Evolutionary conservation across 2,113 vertebrate genomes (phyloP).

Genomic region (Vulpes lagopus): DNA sequence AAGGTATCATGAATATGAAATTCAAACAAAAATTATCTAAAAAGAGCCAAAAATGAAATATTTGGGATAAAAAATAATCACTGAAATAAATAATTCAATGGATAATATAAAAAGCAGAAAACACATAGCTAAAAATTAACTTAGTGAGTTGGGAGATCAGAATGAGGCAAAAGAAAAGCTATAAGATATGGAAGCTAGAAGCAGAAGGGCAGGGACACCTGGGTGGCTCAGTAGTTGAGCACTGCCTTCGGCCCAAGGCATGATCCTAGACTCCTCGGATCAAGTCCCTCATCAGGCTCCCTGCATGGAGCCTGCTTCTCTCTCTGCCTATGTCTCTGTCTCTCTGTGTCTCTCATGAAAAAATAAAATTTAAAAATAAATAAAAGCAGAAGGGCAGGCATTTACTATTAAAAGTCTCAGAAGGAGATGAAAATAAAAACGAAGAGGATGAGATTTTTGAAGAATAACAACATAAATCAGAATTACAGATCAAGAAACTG

Average conservation of each 20-base stretch:
- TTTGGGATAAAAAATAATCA: background rate
- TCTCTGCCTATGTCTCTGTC: too few species aligned
- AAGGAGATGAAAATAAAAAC: slow-evolving; percentile 34
- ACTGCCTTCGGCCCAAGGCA: too few species aligned
- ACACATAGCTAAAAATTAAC: background rate
- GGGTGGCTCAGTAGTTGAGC: too few species aligned
- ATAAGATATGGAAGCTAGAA: background rate
- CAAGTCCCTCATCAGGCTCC: too few species aligned
- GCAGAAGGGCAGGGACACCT: background rate
- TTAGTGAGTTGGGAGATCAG: background rate
- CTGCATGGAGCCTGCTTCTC: too few species aligned
- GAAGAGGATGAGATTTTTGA: background rate
- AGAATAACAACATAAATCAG: background rate
- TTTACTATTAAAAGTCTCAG: background rate
- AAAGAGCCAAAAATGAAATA: slow-evolving; percentile 37
- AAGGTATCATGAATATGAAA: slow-evolving; percentile 23
- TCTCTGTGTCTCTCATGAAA: too few species aligned
- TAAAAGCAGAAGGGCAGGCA: background rate
- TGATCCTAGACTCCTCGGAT: too few species aligned
- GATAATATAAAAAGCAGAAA: slow-evolving; percentile 8
- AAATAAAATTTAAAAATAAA: too few species aligned
- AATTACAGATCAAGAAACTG: slow-evolving; percentile 33
- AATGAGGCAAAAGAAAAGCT: background rate
- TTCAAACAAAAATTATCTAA: slow-evolving; percentile 12
- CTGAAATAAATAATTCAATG: slow-evolving; percentile 37